Evolutionary conservation across 1,140 invertebrate genomes (phyloP), one percentile per base, ranked within the genome.

Genomic region (Drosophila ficusphila): DNA sequence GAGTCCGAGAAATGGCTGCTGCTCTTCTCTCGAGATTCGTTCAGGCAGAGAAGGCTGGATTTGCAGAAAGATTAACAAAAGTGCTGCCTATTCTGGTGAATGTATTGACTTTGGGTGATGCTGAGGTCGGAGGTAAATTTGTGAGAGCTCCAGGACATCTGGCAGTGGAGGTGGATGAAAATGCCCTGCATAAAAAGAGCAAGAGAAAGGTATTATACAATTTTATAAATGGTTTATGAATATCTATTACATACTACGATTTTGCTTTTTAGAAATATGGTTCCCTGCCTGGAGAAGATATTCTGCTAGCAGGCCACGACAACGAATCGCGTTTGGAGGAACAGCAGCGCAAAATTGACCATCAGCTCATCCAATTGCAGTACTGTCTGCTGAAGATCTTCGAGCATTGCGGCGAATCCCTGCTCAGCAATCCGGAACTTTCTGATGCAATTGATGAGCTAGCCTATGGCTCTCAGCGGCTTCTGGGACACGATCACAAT

Each of bases 1-100:
- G 92, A 3, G 93, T 94, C 49, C 91, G 93, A 3, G 93, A 93
- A 65, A 83, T 96, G 61, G 95, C 93, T 0, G 93, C 93, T 1
- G 94, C 95, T 69, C 76, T 96, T 0, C 92, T 92, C 68, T 94
- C 94, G 0, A 85, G 95, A 27, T 97, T 97, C 92, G 94, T 96
- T 0, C 93, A 93, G 51, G 94, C 94, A 0, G 96, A 97, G 82
- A 92, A 93, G 36, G 91, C 93, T 3, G 90, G 93, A 0, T 97
- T 97, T 76, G 92, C 94, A 56, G 92, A 90, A 2, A 93, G 94
- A n/a, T 75, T 97, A 3, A 73, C 83, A 1, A 67, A 76, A 0
- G 65, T 95, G 3, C 89, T 96, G 0, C 93, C 95, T 2, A 60
- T 94, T n/a, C 68, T 96, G 4, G 90, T 93, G 2, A 90, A 92